Evolutionary conservation across 2,113 vertebrate genomes (phyloP), one percentile per base, ranked within the genome.

Genomic region (Oncorhynchus tshawytscha): DNA sequence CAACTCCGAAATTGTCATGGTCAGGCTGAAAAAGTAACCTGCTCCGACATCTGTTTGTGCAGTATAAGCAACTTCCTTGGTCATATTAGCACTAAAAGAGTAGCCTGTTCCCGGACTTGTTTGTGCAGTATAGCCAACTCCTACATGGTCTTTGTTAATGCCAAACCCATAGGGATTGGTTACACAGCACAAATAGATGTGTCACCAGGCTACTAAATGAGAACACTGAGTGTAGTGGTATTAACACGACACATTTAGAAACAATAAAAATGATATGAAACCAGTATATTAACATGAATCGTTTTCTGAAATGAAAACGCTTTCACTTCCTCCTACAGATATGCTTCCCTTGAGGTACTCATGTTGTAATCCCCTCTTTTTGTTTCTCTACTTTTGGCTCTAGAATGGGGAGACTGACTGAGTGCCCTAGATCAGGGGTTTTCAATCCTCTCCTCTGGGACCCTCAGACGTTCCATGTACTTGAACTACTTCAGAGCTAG

Each of bases 291-390:
- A 62, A 29, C 71, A 45, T 13, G 11, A 72, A 27, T 18, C 24
- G 6, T 18, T 2, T 9, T 64, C 8, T 64, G 34, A 39, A 39
- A 49, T 29, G 24, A 34, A 60, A 72, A 60, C 20, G 24, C 57
- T 73, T 51, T 73, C n/a, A 45, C 72, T 73, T 73, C 72, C 59
- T 45, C 22, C 15, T 57, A 3, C 16, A 59, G 70, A 71, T 54
- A 51, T 57, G 15, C 8, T 4, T 73, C 57, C 8, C 5, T 57
- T 12, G 20, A 60, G n/a, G 57, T 31, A 3, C 25, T 59, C 49
- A 8, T 67, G 60, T 29, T 7, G 25, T 45, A 70, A 39, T 6
- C 39, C 22, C 48, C 25, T 71, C 15, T 29, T 24, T 24, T 71
- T 24, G 66, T 68, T 1, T 9, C 16, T 16, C 8, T 54, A 16